phyloP scores from a whole-genome alignment of 2,797 vertebrate genomes.

The Anabas testudineus region DNA sequence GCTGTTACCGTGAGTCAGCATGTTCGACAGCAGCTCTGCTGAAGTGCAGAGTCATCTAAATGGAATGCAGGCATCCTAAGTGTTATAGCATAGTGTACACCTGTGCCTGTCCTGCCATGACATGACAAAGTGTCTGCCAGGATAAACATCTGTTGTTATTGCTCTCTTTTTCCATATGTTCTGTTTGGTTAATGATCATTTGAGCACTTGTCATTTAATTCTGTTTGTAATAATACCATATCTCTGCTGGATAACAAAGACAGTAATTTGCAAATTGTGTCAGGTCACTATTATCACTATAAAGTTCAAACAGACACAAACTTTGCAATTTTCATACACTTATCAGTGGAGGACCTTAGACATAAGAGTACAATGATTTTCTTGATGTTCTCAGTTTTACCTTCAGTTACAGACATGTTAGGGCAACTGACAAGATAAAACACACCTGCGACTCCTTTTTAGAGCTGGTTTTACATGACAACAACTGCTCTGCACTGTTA shows the following conservation, averaged over 20 bases:
- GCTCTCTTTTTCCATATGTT: not conserved
- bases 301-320: not conserved
- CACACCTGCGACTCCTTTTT: too few species aligned
- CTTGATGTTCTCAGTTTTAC: not conserved
- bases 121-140: not conserved
- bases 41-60: slow-evolving; percentile 11
- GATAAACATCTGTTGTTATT: not conserved
- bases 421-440: not conserved
- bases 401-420: not conserved
- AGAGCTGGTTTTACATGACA: too few species aligned
- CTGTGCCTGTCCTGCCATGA: not conserved
- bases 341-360: not conserved
- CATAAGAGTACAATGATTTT: not conserved
- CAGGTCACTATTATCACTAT: not conserved
- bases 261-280: not conserved
- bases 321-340: not conserved
- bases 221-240: not conserved
- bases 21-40: not conserved
- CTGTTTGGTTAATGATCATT: not conserved
- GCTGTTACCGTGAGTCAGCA: not conserved
- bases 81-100: not conserved
- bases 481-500: too few species aligned
- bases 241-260: not conserved
- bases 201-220: too few species aligned
- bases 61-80: slow-evolving; percentile 20